These are phyloP conservation scores for Epinotia bilunana DNA, from an alignment of 2,888 invertebrate species.

Conservation along the genomic window DNA sequence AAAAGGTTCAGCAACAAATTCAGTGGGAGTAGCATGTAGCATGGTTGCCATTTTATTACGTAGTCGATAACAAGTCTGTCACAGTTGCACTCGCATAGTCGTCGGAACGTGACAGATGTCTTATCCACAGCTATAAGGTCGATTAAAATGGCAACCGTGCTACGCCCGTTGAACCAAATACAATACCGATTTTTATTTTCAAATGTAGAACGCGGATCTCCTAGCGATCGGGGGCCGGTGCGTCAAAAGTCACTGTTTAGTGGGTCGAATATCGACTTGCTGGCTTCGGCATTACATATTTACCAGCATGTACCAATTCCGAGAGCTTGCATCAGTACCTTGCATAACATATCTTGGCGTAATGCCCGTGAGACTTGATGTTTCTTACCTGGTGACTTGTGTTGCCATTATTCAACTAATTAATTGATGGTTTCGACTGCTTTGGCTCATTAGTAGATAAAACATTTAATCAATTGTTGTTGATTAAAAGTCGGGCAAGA, in stretches of 20 bases:
- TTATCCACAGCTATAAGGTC: no score
- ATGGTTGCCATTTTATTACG: no score
- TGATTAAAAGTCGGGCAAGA: slow-evolving; percentile 1
- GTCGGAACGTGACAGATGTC: no score
- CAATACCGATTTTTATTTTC: slow-evolving; percentile 23
- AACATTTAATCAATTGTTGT: slow-evolving; percentile 12
- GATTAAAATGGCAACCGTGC: no score
- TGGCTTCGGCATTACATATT: slow-evolving; percentile 63
- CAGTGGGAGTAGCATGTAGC: no score
- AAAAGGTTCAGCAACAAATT: background rate
- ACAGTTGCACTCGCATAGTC: no score
- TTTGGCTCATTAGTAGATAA: slow-evolving; percentile 7
- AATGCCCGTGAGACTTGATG: slow-evolving; percentile 54
- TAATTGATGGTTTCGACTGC: slow-evolving; percentile 36
- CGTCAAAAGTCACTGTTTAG: slow-evolving; percentile 59
- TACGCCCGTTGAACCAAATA: no score
- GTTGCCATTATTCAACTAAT: slow-evolving; percentile 41
- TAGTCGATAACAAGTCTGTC: no score
- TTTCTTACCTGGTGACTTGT: slow-evolving; percentile 46
- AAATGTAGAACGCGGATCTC: slow-evolving; percentile 41
- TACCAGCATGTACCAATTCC: slow-evolving; percentile 60
- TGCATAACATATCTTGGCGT: slow-evolving; percentile 59
- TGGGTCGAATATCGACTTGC: slow-evolving; percentile 70
- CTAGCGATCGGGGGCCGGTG: slow-evolving; percentile 38
- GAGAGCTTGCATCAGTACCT: slow-evolving; percentile 65